A percentile compares a stretch with the other conserved stretches of the same genome.
These are phyloP conservation scores for Antennarius striatus DNA, from an alignment of 2,113 vertebrate genomes.

Conservation along the genomic window DNA sequence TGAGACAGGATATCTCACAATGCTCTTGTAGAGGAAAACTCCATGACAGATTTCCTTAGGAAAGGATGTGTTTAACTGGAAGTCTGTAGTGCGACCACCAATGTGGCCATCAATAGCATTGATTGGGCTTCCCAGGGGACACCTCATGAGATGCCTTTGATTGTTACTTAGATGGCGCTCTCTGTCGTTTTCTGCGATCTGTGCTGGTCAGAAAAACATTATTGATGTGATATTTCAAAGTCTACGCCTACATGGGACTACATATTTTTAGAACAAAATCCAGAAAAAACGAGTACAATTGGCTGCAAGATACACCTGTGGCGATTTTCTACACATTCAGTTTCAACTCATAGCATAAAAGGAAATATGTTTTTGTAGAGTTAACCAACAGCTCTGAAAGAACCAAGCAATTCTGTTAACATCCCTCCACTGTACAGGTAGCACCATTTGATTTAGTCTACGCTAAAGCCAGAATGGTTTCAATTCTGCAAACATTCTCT, in stretches of 20 bases:
- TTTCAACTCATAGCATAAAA: background rate
- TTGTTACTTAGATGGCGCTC: no score
- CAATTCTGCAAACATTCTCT: slow-evolving; percentile 44
- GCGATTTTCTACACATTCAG: background rate
- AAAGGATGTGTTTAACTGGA: no score
- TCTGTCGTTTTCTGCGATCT: background rate
- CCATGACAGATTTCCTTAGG: no score
- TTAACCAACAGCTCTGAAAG: slow-evolving; percentile 1
- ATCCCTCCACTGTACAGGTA: slow-evolving; percentile 30
- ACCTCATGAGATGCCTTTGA: no score
- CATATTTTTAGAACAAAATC: no score
- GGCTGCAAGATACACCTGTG: background rate
- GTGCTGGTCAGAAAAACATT: background rate
- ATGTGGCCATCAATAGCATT: no score
- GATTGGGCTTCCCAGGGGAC: no score
- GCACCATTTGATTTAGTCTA: slow-evolving; percentile 19
- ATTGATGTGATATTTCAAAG: background rate
- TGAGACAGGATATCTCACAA: no score
- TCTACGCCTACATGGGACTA: background rate
- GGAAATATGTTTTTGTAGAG: background rate
- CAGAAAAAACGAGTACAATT: background rate
- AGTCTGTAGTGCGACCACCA: no score
- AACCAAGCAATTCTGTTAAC: background rate
- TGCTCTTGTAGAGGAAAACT: no score
- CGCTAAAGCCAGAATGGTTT: slow-evolving; percentile 27